Conservation (phyloP, 1,140 invertebrate species). For the Drosophila seguyi region DNA sequence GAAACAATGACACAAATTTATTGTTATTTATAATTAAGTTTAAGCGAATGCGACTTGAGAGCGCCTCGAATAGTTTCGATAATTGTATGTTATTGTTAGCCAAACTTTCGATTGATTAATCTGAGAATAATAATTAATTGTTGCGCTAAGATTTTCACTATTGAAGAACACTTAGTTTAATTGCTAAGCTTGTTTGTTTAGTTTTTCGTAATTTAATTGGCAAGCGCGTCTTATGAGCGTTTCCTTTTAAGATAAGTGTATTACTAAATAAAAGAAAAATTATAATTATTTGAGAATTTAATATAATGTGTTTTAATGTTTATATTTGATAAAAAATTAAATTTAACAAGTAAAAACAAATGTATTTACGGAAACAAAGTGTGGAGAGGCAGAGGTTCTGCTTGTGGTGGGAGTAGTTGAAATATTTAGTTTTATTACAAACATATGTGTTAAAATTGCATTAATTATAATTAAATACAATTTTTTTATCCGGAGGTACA, state of each 20-base stretch:
- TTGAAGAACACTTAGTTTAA: conserved; percentile 48
- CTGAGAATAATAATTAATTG: conserved; percentile 65
- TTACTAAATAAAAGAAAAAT: conserved; percentile 61
- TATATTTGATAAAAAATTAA: background rate
- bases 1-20: conserved; percentile 34
- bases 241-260: conserved; percentile 60
- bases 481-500: background rate
- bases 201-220: conserved; percentile 55
- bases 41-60: conserved; percentile 34
- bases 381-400: background rate
- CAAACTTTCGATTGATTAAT: conserved; percentile 40
- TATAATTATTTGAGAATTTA: conserved; percentile 24
- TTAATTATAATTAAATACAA: background rate
- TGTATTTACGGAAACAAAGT: background rate
- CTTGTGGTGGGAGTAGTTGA: background rate
- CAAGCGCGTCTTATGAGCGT: conserved; percentile 65
- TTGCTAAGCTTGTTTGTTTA: conserved; percentile 78
- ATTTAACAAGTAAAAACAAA: background rate
- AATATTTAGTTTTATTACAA: background rate
- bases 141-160: conserved; percentile 71
- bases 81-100: conserved; percentile 59
- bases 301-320: background rate
- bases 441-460: background rate
- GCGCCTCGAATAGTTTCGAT: conserved; percentile 24
- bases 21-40: conserved; percentile 59